Evolutionary conservation across 2,888 invertebrate genomes (phyloP).

Genomic region (Chrysodeixis includens): DNA sequence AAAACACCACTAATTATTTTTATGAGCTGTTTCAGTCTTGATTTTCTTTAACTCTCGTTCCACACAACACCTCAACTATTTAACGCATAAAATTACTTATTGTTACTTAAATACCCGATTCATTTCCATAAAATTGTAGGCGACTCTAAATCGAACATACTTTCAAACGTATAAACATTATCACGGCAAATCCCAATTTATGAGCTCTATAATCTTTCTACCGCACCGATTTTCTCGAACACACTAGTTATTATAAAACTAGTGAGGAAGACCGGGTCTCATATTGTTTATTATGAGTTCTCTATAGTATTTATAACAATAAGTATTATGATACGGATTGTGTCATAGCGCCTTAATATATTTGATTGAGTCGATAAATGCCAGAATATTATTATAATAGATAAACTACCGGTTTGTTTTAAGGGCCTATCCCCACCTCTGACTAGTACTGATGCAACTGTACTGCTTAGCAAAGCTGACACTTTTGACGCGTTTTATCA

Average conservation of each 20-base stretch:
- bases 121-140: background rate
- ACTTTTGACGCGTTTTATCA: too few relatives aligned
- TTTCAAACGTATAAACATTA: slow-evolving; percentile 1
- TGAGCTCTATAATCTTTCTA: background rate
- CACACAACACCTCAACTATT: too few relatives aligned
- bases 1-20: too few relatives aligned
- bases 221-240: background rate
- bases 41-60: too few relatives aligned
- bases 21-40: too few relatives aligned
- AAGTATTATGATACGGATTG: background rate
- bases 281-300: background rate
- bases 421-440: too few relatives aligned
- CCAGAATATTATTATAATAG: background rate
- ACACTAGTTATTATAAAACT: background rate
- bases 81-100: too few relatives aligned
- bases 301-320: slow-evolving; percentile 1
- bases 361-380: background rate
- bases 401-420: too few relatives aligned
- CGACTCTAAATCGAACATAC: background rate
- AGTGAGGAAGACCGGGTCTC: background rate
- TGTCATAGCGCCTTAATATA: slow-evolving; percentile 4
- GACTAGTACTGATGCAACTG: too few relatives aligned
- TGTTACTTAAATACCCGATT: too few relatives aligned
- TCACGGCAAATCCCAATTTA: background rate
- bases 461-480: too few relatives aligned